Percentiles rank a stretch among this genome's conserved stretches.
Conservation (phyloP, 1,140 invertebrate species). For the Augochlora pura region DNA sequence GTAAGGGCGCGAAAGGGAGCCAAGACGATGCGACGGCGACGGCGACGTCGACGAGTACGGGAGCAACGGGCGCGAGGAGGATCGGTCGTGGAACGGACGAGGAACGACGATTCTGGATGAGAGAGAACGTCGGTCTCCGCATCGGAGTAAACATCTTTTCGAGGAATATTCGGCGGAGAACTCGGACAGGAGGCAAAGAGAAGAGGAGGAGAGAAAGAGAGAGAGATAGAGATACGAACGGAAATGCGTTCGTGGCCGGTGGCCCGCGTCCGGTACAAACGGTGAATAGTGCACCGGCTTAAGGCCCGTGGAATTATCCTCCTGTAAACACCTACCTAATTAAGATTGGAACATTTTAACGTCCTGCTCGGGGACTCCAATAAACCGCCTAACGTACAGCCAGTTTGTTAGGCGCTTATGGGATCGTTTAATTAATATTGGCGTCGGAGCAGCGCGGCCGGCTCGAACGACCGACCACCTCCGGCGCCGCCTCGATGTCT, state of each 20-base stretch:
- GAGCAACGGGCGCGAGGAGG: neutral
- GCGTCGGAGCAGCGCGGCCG: slow-evolving; percentile 66
- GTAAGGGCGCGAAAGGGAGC: slow-evolving; percentile 5
- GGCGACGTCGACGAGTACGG: neutral
- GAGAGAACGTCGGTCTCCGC: slow-evolving; percentile 6
- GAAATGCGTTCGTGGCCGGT: slow-evolving; percentile 51
- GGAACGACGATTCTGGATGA: neutral
- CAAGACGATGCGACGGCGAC: no score
- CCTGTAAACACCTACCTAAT: slow-evolving; percentile 80
- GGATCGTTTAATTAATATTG: slow-evolving; percentile 80
- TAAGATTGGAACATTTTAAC: slow-evolving; percentile 81
- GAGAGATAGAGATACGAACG: neutral
- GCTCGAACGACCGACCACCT: slow-evolving; percentile 72
- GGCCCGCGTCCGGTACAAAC: slow-evolving; percentile 57
- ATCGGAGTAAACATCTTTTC: slow-evolving; percentile 38
- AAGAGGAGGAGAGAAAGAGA: neutral
- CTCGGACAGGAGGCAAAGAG: no score
- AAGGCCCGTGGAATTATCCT: slow-evolving; percentile 72
- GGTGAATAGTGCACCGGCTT: slow-evolving; percentile 54
- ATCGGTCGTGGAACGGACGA: no score
- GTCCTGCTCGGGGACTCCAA: slow-evolving; percentile 72
- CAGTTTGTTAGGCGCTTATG: slow-evolving; percentile 77
- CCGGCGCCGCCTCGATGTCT: slow-evolving; percentile 70
- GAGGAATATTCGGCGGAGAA: neutral
- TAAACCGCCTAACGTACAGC: slow-evolving; percentile 77